Conservation (phyloP, 2,888 invertebrate species). For the Glyphotaelius pellucidus region DNA sequence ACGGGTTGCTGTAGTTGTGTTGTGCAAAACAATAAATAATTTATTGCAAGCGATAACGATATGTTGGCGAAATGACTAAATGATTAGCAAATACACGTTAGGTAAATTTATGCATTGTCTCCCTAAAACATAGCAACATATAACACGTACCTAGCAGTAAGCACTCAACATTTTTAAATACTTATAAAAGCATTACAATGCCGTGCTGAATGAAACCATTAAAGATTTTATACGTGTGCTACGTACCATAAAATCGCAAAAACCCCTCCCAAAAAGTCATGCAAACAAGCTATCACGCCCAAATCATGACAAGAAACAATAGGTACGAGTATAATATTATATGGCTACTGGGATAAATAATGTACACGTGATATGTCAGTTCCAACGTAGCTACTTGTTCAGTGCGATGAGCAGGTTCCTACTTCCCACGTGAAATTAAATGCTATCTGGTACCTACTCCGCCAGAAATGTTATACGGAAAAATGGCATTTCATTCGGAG, state of each 20-base stretch:
- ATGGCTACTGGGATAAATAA: not conserved
- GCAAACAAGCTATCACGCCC: constrained; percentile 40
- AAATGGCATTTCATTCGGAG: constrained; percentile 43
- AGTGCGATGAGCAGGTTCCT: constrained; percentile 27
- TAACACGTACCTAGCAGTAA: too few species aligned
- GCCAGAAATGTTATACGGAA: constrained; percentile 12
- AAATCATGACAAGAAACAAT: constrained; percentile 15
- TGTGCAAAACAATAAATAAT: not conserved
- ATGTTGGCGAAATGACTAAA: not conserved
- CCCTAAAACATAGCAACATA: not conserved
- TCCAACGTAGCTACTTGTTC: not conserved
- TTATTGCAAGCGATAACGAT: not conserved
- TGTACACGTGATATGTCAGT: constrained; percentile 42
- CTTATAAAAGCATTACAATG: not conserved
- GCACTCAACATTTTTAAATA: not conserved
- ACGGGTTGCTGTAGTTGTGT: not conserved
- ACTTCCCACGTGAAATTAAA: constrained; percentile 27
- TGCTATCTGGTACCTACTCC: constrained; percentile 34
- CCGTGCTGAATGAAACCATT: constrained; percentile 18
- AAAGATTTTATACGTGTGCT: not conserved
- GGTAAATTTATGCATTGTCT: not conserved
- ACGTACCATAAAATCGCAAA: constrained; percentile 12
- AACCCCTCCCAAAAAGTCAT: constrained; percentile 32
- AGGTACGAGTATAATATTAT: not conserved
- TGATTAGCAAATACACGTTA: not conserved